phyloP scores from a whole-genome alignment of 2,113 vertebrate genomes.

The Pelmatolapia mariae region DNA sequence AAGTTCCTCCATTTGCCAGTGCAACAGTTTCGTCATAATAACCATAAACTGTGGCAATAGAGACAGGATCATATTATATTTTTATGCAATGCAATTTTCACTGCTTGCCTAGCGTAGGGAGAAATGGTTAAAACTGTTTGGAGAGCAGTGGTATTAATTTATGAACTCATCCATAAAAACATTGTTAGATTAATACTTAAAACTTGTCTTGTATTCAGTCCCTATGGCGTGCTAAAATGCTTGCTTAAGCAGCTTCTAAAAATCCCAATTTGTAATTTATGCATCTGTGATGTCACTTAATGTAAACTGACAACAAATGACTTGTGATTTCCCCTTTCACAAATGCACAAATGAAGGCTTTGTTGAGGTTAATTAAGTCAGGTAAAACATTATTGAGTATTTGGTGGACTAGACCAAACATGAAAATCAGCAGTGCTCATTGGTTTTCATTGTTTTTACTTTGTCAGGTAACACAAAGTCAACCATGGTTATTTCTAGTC shows the following conservation, averaged over 20 bases:
- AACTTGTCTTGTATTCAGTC: neutral
- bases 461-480: neutral
- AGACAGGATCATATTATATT: neutral
- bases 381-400: neutral
- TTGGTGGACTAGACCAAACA: neutral
- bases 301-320: neutral
- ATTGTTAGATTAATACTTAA: neutral
- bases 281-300: neutral
- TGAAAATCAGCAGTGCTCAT: neutral
- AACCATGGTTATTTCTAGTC: neutral
- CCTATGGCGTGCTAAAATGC: neutral
- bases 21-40: neutral
- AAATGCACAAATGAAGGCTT: neutral
- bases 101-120: neutral
- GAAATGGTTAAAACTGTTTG: neutral
- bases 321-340: neutral
- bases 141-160: neutral
- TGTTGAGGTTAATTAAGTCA: neutral
- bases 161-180: neutral
- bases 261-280: neutral
- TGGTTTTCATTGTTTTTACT: neutral
- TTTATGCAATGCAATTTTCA: neutral
- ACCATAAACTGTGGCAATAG: neutral
- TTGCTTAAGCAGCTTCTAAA: neutral
- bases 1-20: neutral